Evolutionary conservation across 2,888 invertebrate genomes (phyloP).

Genomic region (Adelphocoris suturalis): DNA sequence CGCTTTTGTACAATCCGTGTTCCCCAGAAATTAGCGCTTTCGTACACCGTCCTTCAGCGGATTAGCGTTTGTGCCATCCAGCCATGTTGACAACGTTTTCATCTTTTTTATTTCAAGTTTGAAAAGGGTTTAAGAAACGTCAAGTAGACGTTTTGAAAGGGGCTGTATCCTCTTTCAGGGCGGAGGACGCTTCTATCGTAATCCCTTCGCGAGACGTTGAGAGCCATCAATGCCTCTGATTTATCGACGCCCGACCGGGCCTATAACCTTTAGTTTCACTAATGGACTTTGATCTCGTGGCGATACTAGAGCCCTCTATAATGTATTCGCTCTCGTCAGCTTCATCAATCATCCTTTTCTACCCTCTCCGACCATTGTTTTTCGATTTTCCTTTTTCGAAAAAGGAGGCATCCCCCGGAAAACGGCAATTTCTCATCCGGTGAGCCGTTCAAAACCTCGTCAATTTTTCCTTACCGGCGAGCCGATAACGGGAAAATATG

Average conservation of each 20-base stretch:
- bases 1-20: no score
- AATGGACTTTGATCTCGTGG: slow-evolving; percentile 28
- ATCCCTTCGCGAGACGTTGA: background rate
- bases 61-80: no score
- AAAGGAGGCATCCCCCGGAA: background rate
- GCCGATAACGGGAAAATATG: slow-evolving; percentile 24
- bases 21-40: no score
- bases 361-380: slow-evolving; percentile 20
- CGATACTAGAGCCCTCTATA: slow-evolving; percentile 4
- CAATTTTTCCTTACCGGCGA: background rate
- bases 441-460: slow-evolving; percentile 37
- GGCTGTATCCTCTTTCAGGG: no score
- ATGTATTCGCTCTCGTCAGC: slow-evolving; percentile 34
- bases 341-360: slow-evolving; percentile 47
- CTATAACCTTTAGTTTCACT: slow-evolving; percentile 11
- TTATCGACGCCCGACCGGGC: background rate
- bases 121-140: no score
- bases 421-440: slow-evolving; percentile 39
- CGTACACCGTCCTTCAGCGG: no score
- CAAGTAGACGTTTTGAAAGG: no score
- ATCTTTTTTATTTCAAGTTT: no score
- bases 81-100: no score
- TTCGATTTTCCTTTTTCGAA: slow-evolving; percentile 2
- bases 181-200: no score
- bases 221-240: background rate